Conservation (phyloP, 2,888 invertebrate genomes). For the Trileptium ribeirensis region DNA sequence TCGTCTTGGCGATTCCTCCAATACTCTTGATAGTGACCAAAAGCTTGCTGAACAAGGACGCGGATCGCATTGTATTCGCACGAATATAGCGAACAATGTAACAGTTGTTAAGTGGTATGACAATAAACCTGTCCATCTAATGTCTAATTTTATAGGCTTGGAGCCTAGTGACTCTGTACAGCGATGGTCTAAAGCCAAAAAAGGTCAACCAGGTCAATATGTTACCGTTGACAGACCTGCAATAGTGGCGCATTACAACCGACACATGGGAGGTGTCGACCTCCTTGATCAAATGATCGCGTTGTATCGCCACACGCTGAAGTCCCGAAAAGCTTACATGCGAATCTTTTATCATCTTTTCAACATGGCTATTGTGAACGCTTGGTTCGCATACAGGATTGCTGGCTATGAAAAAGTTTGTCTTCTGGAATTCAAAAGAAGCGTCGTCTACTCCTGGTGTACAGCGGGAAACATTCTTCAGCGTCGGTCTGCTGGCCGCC, state of each 20-base stretch:
- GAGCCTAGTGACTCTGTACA: slow-evolving; percentile 38
- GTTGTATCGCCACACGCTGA: background rate
- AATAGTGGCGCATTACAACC: slow-evolving; percentile 32
- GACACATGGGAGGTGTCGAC: slow-evolving; percentile 46
- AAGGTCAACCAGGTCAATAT: background rate
- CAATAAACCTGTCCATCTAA: slow-evolving; percentile 42
- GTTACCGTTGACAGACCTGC: slow-evolving; percentile 17
- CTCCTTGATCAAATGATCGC: slow-evolving; percentile 41
- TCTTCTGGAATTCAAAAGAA: background rate
- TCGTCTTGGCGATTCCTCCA: background rate
- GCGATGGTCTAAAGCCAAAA: slow-evolving; percentile 34
- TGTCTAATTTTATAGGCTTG: slow-evolving; percentile 39
- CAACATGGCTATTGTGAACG: slow-evolving; percentile 2
- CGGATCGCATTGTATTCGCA: background rate
- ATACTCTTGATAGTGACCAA: background rate
- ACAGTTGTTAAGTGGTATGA: slow-evolving; percentile 41
- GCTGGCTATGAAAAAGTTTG: background rate
- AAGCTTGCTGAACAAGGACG: background rate
- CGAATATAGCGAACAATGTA: slow-evolving; percentile 28
- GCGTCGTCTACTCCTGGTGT: background rate
- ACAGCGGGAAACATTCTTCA: background rate
- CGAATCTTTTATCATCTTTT: slow-evolving; percentile 40
- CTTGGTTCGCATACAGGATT: background rate
- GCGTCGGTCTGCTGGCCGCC: background rate
- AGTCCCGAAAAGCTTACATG: slow-evolving; percentile 37